A percentile compares a stretch with the other conserved stretches of the same genome.
Conservation (phyloP, 2,797 vertebrate genomes). For the Iguana delicatissima region DNA sequence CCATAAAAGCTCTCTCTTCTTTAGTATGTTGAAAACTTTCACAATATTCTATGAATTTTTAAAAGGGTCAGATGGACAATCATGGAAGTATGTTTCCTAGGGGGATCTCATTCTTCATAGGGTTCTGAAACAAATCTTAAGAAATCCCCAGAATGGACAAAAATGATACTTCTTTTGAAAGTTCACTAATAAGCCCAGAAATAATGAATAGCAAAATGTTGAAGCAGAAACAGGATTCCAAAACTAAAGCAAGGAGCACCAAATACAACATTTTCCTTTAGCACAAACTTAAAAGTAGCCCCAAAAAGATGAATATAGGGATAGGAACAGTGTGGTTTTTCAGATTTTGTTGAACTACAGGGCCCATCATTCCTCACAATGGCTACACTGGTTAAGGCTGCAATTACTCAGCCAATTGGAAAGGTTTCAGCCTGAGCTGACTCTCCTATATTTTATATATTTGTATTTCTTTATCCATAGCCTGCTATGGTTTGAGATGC, state of each 20-base stretch:
- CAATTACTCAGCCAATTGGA: no score
- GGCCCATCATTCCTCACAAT: no score
- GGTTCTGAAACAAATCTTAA: slow-evolving; percentile 34
- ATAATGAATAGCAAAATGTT: background rate
- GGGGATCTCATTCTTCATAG: slow-evolving; percentile 31
- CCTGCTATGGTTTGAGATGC: background rate
- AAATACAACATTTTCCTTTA: slow-evolving; percentile 22
- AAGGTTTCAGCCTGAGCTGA: background rate
- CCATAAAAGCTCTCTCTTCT: slow-evolving; percentile 41
- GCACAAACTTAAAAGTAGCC: background rate
- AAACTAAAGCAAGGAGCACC: slow-evolving; percentile 32
- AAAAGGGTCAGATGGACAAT: slow-evolving; percentile 50
- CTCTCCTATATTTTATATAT: background rate
- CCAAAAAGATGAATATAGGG: background rate
- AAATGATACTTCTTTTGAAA: slow-evolving; percentile 26
- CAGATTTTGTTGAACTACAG: no score
- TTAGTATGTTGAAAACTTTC: slow-evolving; percentile 50
- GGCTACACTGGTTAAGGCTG: no score
- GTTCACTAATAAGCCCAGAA: slow-evolving; percentile 21
- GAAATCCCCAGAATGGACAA: slow-evolving; percentile 34
- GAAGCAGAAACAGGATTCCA: slow-evolving; percentile 12
- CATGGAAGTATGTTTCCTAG: slow-evolving; percentile 50
- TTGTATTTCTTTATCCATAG: background rate
- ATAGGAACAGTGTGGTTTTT: no score
- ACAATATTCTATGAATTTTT: slow-evolving; percentile 60